Percentiles rank a stretch among this genome's conserved stretches.
Conservation (phyloP, 2,888 invertebrate species). For the Xanthorhoe designata region DNA sequence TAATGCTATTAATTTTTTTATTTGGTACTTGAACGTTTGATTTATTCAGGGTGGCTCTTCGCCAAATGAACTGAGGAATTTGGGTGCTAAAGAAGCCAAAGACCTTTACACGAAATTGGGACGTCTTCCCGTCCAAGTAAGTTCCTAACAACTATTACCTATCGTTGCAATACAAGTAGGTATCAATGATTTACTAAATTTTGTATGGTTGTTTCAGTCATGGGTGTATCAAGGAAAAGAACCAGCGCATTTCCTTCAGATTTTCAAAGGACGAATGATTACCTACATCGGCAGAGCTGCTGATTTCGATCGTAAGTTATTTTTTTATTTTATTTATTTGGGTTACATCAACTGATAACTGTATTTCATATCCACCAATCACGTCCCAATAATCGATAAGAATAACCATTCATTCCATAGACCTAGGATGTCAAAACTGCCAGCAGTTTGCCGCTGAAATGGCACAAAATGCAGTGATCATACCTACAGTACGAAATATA, state of each 20-base stretch:
- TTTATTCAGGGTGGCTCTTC: slow-evolving; percentile 89
- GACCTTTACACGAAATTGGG: slow-evolving; percentile 80
- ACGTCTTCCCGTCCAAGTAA: slow-evolving; percentile 82
- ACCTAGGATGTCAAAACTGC: background rate
- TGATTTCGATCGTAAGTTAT: slow-evolving; percentile 87
- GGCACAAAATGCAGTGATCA: too few species aligned
- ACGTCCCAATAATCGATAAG: background rate
- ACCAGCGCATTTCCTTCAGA: slow-evolving; percentile 95
- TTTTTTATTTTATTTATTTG: too few species aligned
- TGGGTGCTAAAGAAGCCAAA: slow-evolving; percentile 87
- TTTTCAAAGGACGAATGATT: slow-evolving; percentile 94
- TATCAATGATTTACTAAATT: background rate
- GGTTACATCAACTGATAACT: background rate
- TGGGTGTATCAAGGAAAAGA: slow-evolving; percentile 95
- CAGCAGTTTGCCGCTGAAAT: too few species aligned
- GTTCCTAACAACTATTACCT: slow-evolving; percentile 7
- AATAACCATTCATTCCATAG: background rate
- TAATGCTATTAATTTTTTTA: too few species aligned
- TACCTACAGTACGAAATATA: too few species aligned
- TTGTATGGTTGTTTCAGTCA: slow-evolving; percentile 72
- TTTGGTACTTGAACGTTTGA: background rate
- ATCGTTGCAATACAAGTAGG: too few species aligned
- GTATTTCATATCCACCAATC: background rate
- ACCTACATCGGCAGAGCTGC: slow-evolving; percentile 89
- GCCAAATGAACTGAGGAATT: slow-evolving; percentile 90